Percentiles rank a stretch among this genome's conserved stretches.
Evolutionary conservation across 2,797 vertebrate species (phyloP).

Genomic region (Lates japonicus): DNA sequence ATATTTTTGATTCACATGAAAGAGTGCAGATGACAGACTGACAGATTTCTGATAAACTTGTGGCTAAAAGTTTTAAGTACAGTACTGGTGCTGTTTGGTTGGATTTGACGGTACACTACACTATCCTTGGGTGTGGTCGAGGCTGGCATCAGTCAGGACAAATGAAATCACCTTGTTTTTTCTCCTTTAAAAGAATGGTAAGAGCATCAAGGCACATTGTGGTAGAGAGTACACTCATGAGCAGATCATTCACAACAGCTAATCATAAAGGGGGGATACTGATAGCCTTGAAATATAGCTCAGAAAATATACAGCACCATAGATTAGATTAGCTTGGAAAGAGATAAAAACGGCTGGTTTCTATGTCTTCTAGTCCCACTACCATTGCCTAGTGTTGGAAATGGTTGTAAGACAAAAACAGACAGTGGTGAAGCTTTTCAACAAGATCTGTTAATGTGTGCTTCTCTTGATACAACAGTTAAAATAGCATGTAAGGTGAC

Average conservation of each 20-base stretch:
- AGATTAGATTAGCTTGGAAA: constrained; percentile 24
- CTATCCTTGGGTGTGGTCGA: not conserved
- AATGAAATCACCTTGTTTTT: not conserved
- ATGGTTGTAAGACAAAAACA: constrained; percentile 6
- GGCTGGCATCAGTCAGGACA: not conserved
- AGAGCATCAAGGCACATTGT: not conserved
- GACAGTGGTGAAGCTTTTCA: not conserved
- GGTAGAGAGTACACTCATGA: not conserved
- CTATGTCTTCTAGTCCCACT: not conserved
- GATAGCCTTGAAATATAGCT: not conserved
- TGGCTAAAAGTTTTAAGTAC: not conserved
- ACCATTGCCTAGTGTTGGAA: not conserved
- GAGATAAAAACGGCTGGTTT: constrained; percentile 17
- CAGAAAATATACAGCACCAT: not conserved
- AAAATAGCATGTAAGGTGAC: not conserved
- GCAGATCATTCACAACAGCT: not conserved
- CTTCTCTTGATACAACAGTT: not conserved
- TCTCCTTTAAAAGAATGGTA: not conserved
- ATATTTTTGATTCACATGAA: not conserved
- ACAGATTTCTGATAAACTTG: not conserved
- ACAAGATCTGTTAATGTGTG: constrained; percentile 1
- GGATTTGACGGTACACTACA: not conserved
- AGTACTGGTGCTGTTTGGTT: not conserved
- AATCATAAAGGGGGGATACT: constrained; percentile 1
- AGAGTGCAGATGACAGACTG: not conserved